These are phyloP conservation scores for Vulpes vulpes DNA, from an alignment of 2,113 vertebrate genomes.

Conservation along the genomic window DNA sequence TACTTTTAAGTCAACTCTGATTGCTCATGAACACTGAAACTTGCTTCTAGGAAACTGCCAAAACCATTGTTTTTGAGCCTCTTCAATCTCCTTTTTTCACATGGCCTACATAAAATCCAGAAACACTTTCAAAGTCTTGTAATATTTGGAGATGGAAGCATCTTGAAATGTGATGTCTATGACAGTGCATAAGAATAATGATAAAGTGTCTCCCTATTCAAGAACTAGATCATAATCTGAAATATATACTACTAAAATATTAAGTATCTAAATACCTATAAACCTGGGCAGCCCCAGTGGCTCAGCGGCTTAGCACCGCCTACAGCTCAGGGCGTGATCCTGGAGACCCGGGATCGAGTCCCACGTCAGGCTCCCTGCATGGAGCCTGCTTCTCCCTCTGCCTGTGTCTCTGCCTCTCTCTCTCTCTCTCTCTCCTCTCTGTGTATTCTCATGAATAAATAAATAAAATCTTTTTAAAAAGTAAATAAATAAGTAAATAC, in stretches of 20 bases:
- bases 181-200: background rate
- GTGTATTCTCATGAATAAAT: no score
- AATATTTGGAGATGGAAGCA: background rate
- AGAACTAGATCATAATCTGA: background rate
- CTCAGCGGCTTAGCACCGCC: no score
- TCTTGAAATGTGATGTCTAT: background rate
- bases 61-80: conserved; percentile 10
- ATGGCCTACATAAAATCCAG: background rate
- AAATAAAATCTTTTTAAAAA: no score
- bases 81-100: background rate
- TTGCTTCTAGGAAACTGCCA: conserved; percentile 23
- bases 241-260: background rate
- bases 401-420: no score
- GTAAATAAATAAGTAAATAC: background rate
- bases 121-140: conserved; percentile 1
- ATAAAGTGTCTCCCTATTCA: background rate
- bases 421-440: no score
- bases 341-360: no score
- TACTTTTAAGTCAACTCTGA: conserved; percentile 45
- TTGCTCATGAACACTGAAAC: conserved; percentile 6
- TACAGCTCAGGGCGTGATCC: no score
- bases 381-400: no score
- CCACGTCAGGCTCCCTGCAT: no score
- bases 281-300: background rate
- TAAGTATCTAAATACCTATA: background rate